phyloP scores from a whole-genome alignment of 2,888 invertebrate genomes.

The Nephrotoma appendiculata region DNA sequence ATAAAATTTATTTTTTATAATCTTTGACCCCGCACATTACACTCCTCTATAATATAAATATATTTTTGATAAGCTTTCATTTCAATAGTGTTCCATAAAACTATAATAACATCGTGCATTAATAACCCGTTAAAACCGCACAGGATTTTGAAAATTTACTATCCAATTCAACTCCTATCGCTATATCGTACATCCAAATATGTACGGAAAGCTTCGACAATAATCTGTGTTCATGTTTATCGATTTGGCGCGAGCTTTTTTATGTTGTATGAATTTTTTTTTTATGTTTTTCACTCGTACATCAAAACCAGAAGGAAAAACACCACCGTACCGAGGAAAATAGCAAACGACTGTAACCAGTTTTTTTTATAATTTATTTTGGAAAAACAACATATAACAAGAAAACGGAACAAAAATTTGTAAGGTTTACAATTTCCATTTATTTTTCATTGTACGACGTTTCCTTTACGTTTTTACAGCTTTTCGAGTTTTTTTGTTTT shows the following conservation, averaged over 20 bases:
- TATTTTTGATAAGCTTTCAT: background rate
- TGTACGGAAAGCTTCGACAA: background rate
- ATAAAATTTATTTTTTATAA: background rate
- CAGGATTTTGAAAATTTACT: background rate
- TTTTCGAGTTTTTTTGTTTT: background rate
- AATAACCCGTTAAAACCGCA: background rate
- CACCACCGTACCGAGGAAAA: background rate
- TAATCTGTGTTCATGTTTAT: background rate
- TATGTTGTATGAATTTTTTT: background rate
- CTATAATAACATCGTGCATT: background rate
- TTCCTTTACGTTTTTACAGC: background rate
- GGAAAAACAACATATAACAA: background rate
- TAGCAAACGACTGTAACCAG: background rate
- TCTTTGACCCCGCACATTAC: background rate
- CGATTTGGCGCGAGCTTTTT: background rate
- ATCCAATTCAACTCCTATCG: background rate
- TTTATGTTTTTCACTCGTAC: background rate
- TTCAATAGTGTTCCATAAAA: background rate
- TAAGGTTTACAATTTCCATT: background rate
- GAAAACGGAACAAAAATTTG: background rate
- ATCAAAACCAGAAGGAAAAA: background rate
- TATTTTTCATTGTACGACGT: background rate
- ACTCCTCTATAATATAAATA: background rate
- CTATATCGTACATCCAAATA: background rate
- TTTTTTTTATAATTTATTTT: background rate